Evolutionary conservation across 2,113 vertebrate species (phyloP).

Genomic region (Melanerpes aurifrons): DNA sequence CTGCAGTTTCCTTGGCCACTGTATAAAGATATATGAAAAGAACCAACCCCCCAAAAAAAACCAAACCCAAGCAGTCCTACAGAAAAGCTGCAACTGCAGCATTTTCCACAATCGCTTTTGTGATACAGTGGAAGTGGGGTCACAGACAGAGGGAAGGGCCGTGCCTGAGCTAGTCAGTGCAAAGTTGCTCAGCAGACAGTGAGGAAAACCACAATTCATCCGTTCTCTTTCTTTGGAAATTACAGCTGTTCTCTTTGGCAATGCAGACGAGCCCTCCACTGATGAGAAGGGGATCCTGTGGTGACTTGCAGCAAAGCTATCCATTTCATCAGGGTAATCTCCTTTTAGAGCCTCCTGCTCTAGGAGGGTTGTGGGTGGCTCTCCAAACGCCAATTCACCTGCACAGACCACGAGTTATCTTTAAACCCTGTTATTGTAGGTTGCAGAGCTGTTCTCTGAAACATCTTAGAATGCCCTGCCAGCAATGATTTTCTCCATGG

Average conservation of each 20-base stretch:
- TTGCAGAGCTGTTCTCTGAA: not conserved
- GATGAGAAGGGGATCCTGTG: accelerated
- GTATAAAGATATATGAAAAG: not conserved
- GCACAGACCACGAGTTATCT: not conserved
- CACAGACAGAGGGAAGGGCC: not conserved
- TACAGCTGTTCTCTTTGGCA: not conserved
- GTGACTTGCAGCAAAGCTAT: not conserved
- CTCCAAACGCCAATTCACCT: not conserved
- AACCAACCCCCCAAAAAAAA: not conserved
- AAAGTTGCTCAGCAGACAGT: not conserved
- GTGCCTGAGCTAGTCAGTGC: not conserved
- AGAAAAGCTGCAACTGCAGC: not conserved
- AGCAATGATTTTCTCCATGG: not conserved
- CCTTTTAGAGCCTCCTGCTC: not conserved
- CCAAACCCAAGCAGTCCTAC: not conserved
- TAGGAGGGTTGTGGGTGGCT: not conserved
- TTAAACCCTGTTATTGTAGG: not conserved
- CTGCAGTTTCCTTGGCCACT: not conserved
- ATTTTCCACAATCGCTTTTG: not conserved
- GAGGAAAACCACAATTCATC: not conserved
- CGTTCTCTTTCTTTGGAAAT: not conserved
- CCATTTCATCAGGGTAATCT: not conserved
- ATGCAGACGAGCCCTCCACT: not conserved
- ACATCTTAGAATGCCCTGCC: not conserved
- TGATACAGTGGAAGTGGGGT: not conserved